Evolutionary conservation across 2,888 invertebrate species (phyloP).

Genomic region (Prosopocoilus inquinatus): DNA sequence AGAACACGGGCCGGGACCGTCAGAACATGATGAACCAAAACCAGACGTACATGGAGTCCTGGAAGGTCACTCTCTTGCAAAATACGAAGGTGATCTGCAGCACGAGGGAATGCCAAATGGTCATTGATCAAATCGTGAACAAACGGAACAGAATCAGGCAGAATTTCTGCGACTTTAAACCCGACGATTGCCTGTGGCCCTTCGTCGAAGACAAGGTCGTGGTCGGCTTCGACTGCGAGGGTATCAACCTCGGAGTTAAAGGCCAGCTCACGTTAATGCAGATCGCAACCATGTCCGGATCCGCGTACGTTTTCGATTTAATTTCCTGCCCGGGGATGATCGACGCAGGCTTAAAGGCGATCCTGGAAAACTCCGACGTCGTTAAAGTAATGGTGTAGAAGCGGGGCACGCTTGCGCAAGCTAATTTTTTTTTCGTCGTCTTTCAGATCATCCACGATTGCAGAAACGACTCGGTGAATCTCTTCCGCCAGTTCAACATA

Average conservation of each 20-base stretch:
- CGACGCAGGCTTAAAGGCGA: conserved; percentile 73
- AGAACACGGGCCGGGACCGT: conserved; percentile 70
- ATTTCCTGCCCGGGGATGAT: conserved; percentile 80
- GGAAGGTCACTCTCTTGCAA: conserved; percentile 79
- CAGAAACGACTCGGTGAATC: conserved; percentile 85
- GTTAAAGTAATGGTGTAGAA: conserved; percentile 63
- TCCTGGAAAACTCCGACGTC: conserved; percentile 78
- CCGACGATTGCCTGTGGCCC: conserved; percentile 37
- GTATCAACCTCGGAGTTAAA: conserved; percentile 86
- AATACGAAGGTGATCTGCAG: conserved; percentile 79
- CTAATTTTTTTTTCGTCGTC: conserved; percentile 17
- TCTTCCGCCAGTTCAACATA: conserved; percentile 83
- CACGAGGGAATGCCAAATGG: conserved; percentile 72
- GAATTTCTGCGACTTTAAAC: conserved; percentile 3
- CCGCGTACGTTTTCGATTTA: conserved; percentile 85
- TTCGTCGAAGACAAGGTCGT: conserved; percentile 55
- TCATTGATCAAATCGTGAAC: conserved; percentile 71
- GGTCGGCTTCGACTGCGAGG: conserved; percentile 89
- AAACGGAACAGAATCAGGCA: conserved; percentile 42
- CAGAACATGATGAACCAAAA: conserved; percentile 45
- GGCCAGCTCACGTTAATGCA: conserved; percentile 86
- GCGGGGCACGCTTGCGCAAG: not conserved
- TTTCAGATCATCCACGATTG: conserved; percentile 84
- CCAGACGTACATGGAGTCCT: conserved; percentile 59
- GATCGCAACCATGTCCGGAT: conserved; percentile 78